phyloP scores from a whole-genome alignment of 2,888 invertebrate genomes.

The Andrena hattorfiana region DNA sequence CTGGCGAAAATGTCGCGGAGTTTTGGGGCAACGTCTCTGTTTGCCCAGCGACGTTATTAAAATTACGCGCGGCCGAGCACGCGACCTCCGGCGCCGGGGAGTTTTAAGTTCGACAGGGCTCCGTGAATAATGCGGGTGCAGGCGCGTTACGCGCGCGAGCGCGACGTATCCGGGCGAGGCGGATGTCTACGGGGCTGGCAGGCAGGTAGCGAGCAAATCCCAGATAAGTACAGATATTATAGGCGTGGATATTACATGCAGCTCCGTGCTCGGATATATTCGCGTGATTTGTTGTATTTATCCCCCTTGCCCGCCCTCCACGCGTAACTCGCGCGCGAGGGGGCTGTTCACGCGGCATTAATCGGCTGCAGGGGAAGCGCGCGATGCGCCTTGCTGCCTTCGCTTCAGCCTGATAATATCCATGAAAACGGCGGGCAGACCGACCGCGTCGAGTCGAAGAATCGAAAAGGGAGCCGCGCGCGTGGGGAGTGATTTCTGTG shows the following conservation, averaged over 20 bases:
- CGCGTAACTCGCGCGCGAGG: neutral
- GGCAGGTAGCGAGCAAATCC: constrained; percentile 20
- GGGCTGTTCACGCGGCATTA: constrained; percentile 13
- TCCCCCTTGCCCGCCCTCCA: neutral
- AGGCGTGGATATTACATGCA: constrained; percentile 34
- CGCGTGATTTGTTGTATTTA: constrained; percentile 31
- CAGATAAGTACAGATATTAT: constrained; percentile 46
- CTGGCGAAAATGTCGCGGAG: constrained; percentile 28
- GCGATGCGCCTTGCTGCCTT: neutral
- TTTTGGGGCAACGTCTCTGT: constrained; percentile 14
- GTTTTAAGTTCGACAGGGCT: constrained; percentile 37
- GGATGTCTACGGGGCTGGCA: constrained; percentile 18
- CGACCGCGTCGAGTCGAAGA: neutral
- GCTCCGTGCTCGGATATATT: constrained; percentile 18
- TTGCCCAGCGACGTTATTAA: constrained; percentile 38
- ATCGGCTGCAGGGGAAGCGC: constrained; percentile 9
- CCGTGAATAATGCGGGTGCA: constrained; percentile 35
- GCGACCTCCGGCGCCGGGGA: constrained; percentile 1
- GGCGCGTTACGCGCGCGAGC: constrained; percentile 31
- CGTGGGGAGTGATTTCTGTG: neutral
- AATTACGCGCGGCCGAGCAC: constrained; percentile 35
- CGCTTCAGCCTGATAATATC: neutral
- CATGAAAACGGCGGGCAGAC: neutral
- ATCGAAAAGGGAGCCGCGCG: neutral
- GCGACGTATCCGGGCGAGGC: constrained; percentile 8